Conservation (phyloP, 2,888 invertebrate genomes). For the Anoplius nigerrimus region DNA sequence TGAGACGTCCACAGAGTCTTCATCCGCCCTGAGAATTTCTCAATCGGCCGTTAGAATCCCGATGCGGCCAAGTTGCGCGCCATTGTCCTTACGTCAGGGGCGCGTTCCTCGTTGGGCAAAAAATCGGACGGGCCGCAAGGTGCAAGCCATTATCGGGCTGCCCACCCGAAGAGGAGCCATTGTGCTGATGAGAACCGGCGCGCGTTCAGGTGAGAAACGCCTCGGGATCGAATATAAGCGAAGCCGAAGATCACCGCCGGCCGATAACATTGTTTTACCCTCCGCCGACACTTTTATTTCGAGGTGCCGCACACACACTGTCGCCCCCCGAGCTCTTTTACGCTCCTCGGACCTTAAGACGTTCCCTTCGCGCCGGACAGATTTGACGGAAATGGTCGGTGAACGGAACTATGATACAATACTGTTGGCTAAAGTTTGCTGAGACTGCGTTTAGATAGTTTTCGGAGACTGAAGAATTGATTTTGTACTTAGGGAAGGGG, state of each 20-base stretch:
- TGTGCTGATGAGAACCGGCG: constrained; percentile 49
- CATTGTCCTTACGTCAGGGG: constrained; percentile 1
- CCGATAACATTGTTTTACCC: constrained; percentile 68
- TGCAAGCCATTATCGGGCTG: constrained; percentile 34
- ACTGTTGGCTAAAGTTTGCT: too few species aligned
- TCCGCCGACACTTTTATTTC: constrained; percentile 60
- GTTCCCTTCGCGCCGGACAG: too few species aligned
- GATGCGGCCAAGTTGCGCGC: too few species aligned
- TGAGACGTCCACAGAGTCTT: too few species aligned
- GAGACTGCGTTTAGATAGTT: too few species aligned
- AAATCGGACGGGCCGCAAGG: constrained; percentile 21
- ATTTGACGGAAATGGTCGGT: too few species aligned
- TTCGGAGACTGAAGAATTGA: too few species aligned
- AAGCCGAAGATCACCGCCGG: constrained; percentile 54
- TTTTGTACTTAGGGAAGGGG: too few species aligned
- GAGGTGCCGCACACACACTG: constrained; percentile 45
- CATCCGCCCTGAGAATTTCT: too few species aligned
- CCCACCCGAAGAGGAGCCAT: constrained; percentile 15
- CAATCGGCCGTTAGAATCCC: not conserved
- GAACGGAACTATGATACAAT: too few species aligned
- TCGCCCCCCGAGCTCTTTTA: constrained; percentile 36
- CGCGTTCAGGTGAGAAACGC: constrained; percentile 58
- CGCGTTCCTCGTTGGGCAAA: too few species aligned
- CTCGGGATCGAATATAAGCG: constrained; percentile 41
- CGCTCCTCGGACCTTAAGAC: not conserved